Conservation (phyloP, 2,797 vertebrate species). For the Leptodactylus fallax region DNA sequence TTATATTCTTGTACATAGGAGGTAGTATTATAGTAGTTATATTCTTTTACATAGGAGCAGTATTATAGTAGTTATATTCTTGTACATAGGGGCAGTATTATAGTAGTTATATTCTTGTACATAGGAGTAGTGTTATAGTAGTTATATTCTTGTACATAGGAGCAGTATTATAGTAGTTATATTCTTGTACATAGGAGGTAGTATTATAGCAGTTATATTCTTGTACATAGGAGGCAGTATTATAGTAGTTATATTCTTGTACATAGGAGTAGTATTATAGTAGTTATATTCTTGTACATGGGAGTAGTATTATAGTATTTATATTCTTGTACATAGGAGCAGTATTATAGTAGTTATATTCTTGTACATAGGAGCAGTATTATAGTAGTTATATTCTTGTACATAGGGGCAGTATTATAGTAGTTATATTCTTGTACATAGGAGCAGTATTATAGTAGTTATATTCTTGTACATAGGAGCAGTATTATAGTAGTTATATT, state of each 20-base stretch:
- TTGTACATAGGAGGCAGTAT: neutral
- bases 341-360: conserved; percentile 4
- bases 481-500: conserved; percentile 8
- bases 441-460: conserved; percentile 3
- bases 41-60: neutral
- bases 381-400: conserved; percentile 12
- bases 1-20: neutral
- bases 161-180: neutral
- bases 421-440: neutral
- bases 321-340: neutral
- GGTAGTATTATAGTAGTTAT: neutral
- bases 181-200: neutral
- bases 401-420: neutral
- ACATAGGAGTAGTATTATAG: neutral
- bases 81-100: neutral
- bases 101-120: conserved; percentile 5
- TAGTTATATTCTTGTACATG: neutral
- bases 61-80: conserved; percentile 4
- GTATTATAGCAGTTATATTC: neutral
- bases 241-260: conserved; percentile 1
- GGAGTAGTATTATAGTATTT: neutral
- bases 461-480: neutral
- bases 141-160: conserved; percentile 4
- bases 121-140: neutral
- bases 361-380: neutral